A percentile compares a stretch with the other conserved stretches of the same genome.
Conservation (phyloP, 64 coral and sea anemone species). For the Porites australiensis region DNA sequence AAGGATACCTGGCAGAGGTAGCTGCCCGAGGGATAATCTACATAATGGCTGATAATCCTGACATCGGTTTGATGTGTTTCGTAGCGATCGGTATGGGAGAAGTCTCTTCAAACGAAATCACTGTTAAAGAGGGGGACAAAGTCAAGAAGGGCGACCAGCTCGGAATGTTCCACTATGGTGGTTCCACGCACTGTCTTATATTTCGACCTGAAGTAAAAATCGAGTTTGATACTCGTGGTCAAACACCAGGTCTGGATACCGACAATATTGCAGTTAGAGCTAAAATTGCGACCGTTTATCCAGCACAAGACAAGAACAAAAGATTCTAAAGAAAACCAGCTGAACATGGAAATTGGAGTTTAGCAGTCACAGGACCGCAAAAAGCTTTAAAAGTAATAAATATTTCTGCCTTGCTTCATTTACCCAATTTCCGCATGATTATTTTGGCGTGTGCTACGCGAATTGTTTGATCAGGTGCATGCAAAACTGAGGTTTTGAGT, state of each 20-base stretch:
- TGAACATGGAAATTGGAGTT: too few species aligned
- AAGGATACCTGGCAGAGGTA: slow-evolving; percentile 76
- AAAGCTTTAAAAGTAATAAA: too few species aligned
- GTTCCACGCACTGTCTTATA: slow-evolving; percentile 80
- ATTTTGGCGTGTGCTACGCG: too few species aligned
- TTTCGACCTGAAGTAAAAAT: slow-evolving; percentile 72
- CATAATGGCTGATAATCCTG: slow-evolving; percentile 80
- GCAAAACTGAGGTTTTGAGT: too few species aligned
- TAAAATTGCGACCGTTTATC: slow-evolving; percentile 56
- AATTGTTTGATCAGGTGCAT: too few species aligned
- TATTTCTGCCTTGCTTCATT: too few species aligned
- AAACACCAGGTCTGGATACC: slow-evolving; percentile 62
- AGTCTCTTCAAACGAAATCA: slow-evolving; percentile 82
- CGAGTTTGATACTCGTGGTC: slow-evolving; percentile 61
- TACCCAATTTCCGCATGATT: too few species aligned
- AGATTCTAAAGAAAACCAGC: slow-evolving; percentile 25
- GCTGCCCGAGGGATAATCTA: slow-evolving; percentile 83
- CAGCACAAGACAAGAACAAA: slow-evolving; percentile 42
- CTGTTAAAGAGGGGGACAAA: slow-evolving; percentile 56
- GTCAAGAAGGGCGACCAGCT: slow-evolving; percentile 89
- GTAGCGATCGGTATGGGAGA: slow-evolving; percentile 83
- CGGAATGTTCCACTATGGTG: slow-evolving; percentile 88
- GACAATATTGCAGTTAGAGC: slow-evolving; percentile 70
- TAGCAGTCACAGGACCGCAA: too few species aligned
- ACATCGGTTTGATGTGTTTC: slow-evolving; percentile 92